A percentile compares a stretch with the other conserved stretches of the same genome.
Conservation (phyloP, 1,140 invertebrate genomes). For the Bacillus rossius region DNA sequence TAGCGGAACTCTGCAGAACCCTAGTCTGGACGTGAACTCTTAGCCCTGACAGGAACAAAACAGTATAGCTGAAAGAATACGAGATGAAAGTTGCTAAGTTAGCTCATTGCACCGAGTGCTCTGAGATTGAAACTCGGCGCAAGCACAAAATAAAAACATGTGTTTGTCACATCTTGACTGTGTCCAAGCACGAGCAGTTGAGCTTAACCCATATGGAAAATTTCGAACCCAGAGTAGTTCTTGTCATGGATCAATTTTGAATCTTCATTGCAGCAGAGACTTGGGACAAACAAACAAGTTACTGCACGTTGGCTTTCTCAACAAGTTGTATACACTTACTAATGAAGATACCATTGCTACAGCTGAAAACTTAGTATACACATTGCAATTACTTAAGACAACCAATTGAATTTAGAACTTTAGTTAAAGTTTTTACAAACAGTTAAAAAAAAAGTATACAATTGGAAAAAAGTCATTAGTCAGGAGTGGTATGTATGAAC, state of each 20-base stretch:
- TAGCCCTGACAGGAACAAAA: conserved; percentile 17
- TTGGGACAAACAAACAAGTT: conserved; percentile 4
- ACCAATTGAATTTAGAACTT: too few relatives aligned
- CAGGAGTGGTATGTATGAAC: too few relatives aligned
- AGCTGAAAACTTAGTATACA: too few relatives aligned
- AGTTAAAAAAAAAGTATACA: too few relatives aligned
- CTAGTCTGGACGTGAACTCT: conserved; percentile 19
- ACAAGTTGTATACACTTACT: too few relatives aligned
- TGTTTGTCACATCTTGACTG: conserved; percentile 13
- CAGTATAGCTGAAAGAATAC: conserved; percentile 17
- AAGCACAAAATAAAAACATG: conserved; percentile 10
- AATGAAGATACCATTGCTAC: too few relatives aligned
- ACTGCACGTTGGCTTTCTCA: background rate
- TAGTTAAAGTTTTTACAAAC: too few relatives aligned
- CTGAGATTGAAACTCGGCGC: conserved; percentile 2
- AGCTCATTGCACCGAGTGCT: background rate
- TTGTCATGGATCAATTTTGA: conserved; percentile 10
- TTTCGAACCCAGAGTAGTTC: conserved; percentile 15
- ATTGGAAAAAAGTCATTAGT: too few relatives aligned
- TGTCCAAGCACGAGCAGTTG: conserved; percentile 8
- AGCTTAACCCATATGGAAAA: conserved; percentile 12
- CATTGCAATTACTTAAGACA: too few relatives aligned
- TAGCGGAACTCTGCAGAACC: conserved; percentile 16
- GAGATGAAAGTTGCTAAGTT: conserved; percentile 13
- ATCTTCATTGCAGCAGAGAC: conserved; percentile 2